Base-by-base conservation (phyloP, 2,113 vertebrate genomes). In the Vulpes lagopus region DNA sequence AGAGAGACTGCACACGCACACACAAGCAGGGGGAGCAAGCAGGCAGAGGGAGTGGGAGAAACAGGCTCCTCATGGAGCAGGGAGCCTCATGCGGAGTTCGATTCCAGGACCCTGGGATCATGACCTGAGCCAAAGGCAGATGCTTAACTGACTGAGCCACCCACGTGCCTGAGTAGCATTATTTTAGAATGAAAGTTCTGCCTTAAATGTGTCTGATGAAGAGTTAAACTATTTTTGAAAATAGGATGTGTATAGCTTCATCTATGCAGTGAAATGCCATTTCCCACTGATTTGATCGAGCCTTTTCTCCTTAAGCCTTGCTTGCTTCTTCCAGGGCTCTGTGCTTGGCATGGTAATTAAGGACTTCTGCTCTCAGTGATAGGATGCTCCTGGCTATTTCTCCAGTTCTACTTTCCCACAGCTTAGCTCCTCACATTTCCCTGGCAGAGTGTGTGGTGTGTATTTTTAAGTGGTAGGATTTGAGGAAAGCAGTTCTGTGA, bases 281-380 rank as follows among this genome's bases (percentile, higher is more conserved):
- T 98, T 98, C 91, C 90, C 96, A 91, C 97, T 97, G 97, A 97
- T 97, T 88, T 71, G 3, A 27, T 92, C 38, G 59, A 84, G 97
- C 88, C 91, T 98, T 97, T 98, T 97, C 97, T 97, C 95, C 89
- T 55, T 73, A 65, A 96, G 97, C 93, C 94, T 97, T 1, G 76
- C 95, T 97, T 91, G 74, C 92, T 97, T 96, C 97, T 96, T 92
- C 69, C 90, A 67, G 86, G 2, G 81, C 92, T 96, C 98, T 98
- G 98, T 98, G 98, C 98, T 97, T 94, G 95, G 98, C 98, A 98
- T 99, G 97, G 98, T 97, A 98, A 99, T 98, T 95, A 98, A 98
- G 96, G 96, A 87, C 95, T 94, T 67, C 2, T 5, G 95, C 97
- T 98, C 97, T 97, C 97, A 67, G 95, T 59, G 22, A 67, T 1